Evolutionary conservation across 2,888 invertebrate species (phyloP).

Genomic region (Drosophila mayaguana): DNA sequence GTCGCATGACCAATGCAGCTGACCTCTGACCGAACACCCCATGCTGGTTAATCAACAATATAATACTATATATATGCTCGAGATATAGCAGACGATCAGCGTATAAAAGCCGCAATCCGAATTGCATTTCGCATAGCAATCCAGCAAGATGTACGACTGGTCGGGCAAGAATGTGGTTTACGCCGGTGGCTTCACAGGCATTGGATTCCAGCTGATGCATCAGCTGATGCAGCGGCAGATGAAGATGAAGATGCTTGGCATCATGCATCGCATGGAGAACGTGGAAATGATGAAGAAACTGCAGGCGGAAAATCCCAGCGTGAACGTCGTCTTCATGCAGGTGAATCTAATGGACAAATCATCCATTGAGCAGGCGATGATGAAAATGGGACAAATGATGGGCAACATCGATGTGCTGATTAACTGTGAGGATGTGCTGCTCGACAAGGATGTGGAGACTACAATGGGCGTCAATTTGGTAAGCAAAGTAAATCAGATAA

Average conservation of each 20-base stretch:
- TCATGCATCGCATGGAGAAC: conserved; percentile 82
- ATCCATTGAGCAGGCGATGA: conserved; percentile 77
- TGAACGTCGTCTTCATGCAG: conserved; percentile 76
- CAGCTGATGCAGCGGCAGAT: conserved; percentile 76
- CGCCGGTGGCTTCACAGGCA: conserved; percentile 79
- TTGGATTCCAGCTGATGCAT: conserved; percentile 79
- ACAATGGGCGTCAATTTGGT: conserved; percentile 83
- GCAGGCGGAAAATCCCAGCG: conserved; percentile 69
- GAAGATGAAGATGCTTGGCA: conserved; percentile 75
- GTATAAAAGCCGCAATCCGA: conserved; percentile 25
- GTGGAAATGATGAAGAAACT: conserved; percentile 80
- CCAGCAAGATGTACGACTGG: conserved; percentile 77
- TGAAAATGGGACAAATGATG: conserved; percentile 67
- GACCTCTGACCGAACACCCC: conserved; percentile 3
- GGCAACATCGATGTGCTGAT: conserved; percentile 82
- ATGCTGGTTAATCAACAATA: neutral
- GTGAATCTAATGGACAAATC: conserved; percentile 75
- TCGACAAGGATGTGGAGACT: conserved; percentile 82
- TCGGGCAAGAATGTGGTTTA: conserved; percentile 82
- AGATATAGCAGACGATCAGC: conserved; percentile 3
- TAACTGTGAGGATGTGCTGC: conserved; percentile 80
- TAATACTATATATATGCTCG: conserved; percentile 8
- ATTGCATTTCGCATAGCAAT: neutral
- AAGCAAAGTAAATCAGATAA: conserved; percentile 17
- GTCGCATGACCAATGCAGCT: conserved; percentile 8